Conservation (phyloP, 64 coral and sea anemone genomes). For the Actinia equina region DNA sequence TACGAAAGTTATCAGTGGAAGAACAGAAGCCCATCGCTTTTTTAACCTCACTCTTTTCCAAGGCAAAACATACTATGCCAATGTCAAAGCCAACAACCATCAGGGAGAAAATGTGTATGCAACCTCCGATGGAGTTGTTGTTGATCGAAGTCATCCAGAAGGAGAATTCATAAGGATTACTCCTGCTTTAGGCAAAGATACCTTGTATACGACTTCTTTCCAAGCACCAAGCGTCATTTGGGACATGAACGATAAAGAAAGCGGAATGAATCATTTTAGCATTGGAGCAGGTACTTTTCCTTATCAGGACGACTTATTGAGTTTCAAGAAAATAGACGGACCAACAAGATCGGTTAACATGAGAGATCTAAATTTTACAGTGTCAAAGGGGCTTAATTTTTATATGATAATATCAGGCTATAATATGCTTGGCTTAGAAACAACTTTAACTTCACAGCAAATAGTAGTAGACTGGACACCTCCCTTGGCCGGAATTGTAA, state of each 20-base stretch:
- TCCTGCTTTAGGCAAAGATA: conserved; percentile 45
- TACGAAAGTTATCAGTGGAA: conserved; percentile 32
- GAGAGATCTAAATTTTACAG: conserved; percentile 66
- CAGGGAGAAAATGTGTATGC: conserved; percentile 62
- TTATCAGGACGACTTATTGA: conserved; percentile 59
- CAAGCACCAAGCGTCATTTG: conserved; percentile 75
- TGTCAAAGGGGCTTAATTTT: conserved; percentile 64
- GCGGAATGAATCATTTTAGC: conserved; percentile 67
- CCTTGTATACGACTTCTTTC: conserved; percentile 51
- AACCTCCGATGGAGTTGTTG: conserved; percentile 80
- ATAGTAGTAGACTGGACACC: conserved; percentile 85
- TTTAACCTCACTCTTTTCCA: conserved; percentile 75
- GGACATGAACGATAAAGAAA: conserved; percentile 74
- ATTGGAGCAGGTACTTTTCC: conserved; percentile 70
- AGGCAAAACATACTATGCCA: conserved; percentile 76
- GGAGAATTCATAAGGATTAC: conserved; percentile 46
- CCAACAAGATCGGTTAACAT: conserved; percentile 62
- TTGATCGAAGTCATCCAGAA: conserved; percentile 66
- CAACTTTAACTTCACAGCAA: conserved; percentile 53
- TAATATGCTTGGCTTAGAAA: conserved; percentile 73
- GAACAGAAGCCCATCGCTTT: conserved; percentile 53
- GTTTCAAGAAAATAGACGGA: conserved; percentile 34
- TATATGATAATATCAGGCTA: conserved; percentile 59
- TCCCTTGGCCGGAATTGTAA: conserved; percentile 56
- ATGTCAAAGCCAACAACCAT: conserved; percentile 65